Evolutionary conservation across 1,140 invertebrate genomes (phyloP), one percentile per base, ranked within the genome.

Genomic region (Achroia grisella): DNA sequence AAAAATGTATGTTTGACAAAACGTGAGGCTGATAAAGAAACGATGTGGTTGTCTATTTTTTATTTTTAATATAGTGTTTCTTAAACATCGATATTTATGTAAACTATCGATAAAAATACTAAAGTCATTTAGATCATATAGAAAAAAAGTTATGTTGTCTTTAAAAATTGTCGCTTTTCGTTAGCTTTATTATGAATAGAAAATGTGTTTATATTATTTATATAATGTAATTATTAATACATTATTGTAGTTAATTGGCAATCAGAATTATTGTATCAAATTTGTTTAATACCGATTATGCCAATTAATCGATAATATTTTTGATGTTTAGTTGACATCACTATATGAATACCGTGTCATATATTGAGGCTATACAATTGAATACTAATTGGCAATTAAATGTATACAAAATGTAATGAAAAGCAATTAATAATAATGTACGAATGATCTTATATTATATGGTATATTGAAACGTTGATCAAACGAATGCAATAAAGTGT

Each of bases 321-420:
- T 39, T 17, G 36, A 39, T 23, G 17, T 39, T 27, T 17, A 23
- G 10, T 10, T 14, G 14, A 23, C 36, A 23, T 23, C 36, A 17
- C 14, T 39, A 44, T 39, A 42, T 15, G 9, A n/a, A n/a, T n/a
- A n/a, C 29, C 14, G 54, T 61, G 54, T 56, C 58, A 61, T 61
- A 61, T 56, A 46, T 56, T 45, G 58, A 61, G 58, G 58, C 58
- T 61, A 53, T 51, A 31, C 8, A 17, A 3, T 23, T 23, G 6
- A 23, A 23, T 23, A 23, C 6, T 23, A 23, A 23, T 23, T 23
- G 17, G 17, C 17, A 23, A 23, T 23, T 2, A 23, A 23, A 23
- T 6, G 17, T 23, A 23, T 23, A 23, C 17, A 23, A 23, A 23
- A 23, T 23, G 6, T 23, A 23, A 23, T 3, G 17, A 23, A 23